Percentiles rank a stretch among this genome's conserved stretches.
phyloP scores from a whole-genome alignment of 2,797 vertebrate species.

The Dendrocincla tyrannina region DNA sequence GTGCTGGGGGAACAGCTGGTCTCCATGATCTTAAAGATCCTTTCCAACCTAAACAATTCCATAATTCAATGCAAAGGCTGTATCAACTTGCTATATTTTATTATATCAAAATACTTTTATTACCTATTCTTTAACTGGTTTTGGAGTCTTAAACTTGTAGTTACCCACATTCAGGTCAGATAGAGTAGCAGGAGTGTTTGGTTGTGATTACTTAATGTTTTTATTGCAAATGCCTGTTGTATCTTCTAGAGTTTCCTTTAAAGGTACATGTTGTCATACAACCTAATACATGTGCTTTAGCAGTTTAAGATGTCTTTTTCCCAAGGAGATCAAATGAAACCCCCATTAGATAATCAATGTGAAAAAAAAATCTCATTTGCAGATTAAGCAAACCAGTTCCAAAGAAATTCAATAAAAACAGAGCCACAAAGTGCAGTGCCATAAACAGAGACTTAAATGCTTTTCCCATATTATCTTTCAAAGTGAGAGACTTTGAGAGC shows the following conservation, averaged over 20 bases:
- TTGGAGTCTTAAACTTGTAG: neutral
- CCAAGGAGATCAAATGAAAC: slow-evolving; percentile 56
- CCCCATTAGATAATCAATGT: slow-evolving; percentile 10
- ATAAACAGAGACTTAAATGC: neutral
- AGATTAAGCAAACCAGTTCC: slow-evolving; percentile 15
- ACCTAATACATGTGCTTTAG: neutral
- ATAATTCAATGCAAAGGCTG: neutral
- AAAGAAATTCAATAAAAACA: slow-evolving; percentile 6
- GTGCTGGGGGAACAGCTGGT: neutral
- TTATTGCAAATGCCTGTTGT: neutral
- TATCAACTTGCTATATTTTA: neutral
- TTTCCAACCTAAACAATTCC: neutral
- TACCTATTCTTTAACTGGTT: neutral
- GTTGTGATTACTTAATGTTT: slow-evolving; percentile 6
- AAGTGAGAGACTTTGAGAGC: neutral
- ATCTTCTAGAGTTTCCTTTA: slow-evolving; percentile 36
- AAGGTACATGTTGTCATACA: neutral
- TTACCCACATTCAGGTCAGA: neutral
- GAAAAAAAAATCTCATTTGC: neutral
- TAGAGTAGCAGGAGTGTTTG: neutral
- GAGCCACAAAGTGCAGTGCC: neutral
- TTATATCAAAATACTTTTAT: neutral
- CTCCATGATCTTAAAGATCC: neutral
- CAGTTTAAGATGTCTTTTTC: slow-evolving; percentile 3
- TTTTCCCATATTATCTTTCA: neutral